phyloP scores from a whole-genome alignment of 2,113 vertebrate genomes.

The Paramormyrops kingsleyae region DNA sequence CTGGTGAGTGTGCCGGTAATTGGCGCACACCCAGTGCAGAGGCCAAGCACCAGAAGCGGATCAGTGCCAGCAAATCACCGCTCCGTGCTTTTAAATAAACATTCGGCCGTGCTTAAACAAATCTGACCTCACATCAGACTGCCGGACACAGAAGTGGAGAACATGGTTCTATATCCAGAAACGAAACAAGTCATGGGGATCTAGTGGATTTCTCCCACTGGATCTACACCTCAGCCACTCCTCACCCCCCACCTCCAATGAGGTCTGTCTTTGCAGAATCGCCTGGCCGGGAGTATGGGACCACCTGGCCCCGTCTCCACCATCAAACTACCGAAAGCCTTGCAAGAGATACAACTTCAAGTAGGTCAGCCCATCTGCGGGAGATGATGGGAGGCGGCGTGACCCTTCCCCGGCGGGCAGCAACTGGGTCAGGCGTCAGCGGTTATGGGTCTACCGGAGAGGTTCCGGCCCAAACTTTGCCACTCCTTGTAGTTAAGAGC shows the following conservation, averaged over 20 bases:
- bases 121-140: not conserved
- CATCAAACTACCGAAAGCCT: slow-evolving; percentile 47
- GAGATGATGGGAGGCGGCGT: slow-evolving; percentile 59
- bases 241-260: not conserved
- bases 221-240: not conserved
- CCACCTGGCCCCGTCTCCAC: slow-evolving; percentile 2
- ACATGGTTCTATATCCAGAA: not conserved
- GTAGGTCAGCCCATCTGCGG: slow-evolving; percentile 52
- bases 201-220: not conserved
- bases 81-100: not conserved
- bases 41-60: not conserved
- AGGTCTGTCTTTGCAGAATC: not conserved
- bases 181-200: not conserved
- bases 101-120: not conserved
- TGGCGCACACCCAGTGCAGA: not conserved
- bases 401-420: slow-evolving; percentile 53
- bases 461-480: slow-evolving; percentile 45
- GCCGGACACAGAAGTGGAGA: not conserved
- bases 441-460: slow-evolving; percentile 33
- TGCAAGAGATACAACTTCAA: slow-evolving; percentile 45
- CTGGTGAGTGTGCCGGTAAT: not conserved
- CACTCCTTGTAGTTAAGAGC: slow-evolving; percentile 33
- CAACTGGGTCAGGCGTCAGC: slow-evolving; percentile 61
- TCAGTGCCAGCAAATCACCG: not conserved
- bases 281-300: slow-evolving; percentile 25